These are phyloP conservation scores for Pristionchus entomophagus DNA, from an alignment of 2,888 invertebrate genomes.

Conservation along the genomic window DNA sequence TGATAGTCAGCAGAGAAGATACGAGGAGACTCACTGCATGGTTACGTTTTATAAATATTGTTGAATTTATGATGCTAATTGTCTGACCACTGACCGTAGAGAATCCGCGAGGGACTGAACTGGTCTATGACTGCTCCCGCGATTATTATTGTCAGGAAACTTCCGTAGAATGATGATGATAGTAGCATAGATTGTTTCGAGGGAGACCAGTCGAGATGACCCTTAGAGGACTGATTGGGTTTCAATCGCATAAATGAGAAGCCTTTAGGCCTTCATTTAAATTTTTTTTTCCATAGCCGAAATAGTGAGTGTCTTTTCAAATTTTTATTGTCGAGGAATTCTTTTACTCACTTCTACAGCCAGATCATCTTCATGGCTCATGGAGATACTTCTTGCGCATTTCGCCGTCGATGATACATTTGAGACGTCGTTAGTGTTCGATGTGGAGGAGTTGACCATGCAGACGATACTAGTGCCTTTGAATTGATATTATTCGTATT, in stretches of 20 bases:
- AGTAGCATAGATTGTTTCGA: constrained; percentile 1
- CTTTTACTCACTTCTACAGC: constrained; percentile 35
- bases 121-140: constrained; percentile 25
- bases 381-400: not conserved
- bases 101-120: not conserved
- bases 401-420: not conserved
- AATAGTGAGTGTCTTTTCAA: no score
- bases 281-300: no score
- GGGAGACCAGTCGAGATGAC: not conserved
- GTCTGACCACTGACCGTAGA: no score
- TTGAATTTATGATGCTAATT: no score
- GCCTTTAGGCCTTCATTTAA: no score
- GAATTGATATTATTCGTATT: not conserved
- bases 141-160: constrained; percentile 8
- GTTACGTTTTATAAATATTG: no score
- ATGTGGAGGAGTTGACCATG: not conserved
- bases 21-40: not conserved
- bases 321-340: no score
- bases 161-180: constrained; percentile 31
- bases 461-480: constrained; percentile 35
- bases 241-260: no score
- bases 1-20: not conserved
- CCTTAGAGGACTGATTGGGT: not conserved
- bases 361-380: not conserved
- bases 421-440: not conserved